Conservation (phyloP, 2,113 vertebrate species). For the Taxidea taxus region DNA sequence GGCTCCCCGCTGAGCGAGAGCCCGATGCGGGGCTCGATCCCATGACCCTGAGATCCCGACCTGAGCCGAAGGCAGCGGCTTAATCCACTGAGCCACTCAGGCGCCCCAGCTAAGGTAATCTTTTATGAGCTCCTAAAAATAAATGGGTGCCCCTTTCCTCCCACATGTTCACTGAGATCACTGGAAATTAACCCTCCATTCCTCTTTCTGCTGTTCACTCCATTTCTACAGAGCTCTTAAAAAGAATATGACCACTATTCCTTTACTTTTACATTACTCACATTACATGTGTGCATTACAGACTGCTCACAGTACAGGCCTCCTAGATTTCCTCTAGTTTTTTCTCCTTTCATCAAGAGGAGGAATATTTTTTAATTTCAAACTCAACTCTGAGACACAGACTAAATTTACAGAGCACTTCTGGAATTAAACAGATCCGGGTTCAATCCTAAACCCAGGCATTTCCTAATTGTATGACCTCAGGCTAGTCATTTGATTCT, state of each 20-base stretch:
- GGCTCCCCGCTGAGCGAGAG: too few species aligned
- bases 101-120: background rate
- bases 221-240: background rate
- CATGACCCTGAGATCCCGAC: too few species aligned
- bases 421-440: background rate
- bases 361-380: constrained; percentile 32
- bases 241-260: background rate
- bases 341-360: background rate
- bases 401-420: background rate
- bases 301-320: background rate
- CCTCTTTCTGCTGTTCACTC: background rate
- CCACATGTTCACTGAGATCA: background rate
- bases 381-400: background rate
- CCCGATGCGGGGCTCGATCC: too few species aligned
- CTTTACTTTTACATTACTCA: background rate
- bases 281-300: background rate
- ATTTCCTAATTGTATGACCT: background rate
- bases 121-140: background rate
- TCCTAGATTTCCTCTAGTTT: background rate
- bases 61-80: too few species aligned
- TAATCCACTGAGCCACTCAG: too few species aligned
- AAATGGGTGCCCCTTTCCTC: background rate
- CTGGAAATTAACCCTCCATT: background rate
- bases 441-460: background rate
- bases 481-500: background rate